Percentiles rank a stretch among this genome's conserved stretches.
Conservation (phyloP, 64 coral and sea anemone genomes). For the Actinia tenebrosa region DNA sequence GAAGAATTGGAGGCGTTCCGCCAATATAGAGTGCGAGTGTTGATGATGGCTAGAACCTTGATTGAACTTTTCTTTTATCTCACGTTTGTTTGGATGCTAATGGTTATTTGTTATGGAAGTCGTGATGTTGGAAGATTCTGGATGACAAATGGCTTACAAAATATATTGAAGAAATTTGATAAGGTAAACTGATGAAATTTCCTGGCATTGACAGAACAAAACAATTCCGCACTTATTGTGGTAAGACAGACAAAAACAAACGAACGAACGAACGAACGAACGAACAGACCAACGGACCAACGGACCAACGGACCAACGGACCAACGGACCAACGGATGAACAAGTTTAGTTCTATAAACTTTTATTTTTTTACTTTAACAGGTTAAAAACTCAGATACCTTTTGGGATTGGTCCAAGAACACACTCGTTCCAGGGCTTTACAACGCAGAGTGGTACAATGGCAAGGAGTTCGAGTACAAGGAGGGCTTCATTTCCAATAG, state of each 20-base stretch:
- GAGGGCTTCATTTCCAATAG: constrained; percentile 82
- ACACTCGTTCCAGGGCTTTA: constrained; percentile 67
- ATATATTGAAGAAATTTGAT: constrained; percentile 57
- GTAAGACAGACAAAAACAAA: neutral
- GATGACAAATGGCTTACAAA: constrained; percentile 64
- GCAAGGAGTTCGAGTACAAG: constrained; percentile 64
- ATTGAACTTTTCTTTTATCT: constrained; percentile 77
- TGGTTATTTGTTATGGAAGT: constrained; percentile 72
- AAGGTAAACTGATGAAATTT: constrained; percentile 40
- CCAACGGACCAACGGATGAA: no score
- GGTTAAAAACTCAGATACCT: constrained; percentile 35
- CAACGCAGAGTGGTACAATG: constrained; percentile 75
- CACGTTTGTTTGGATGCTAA: constrained; percentile 79
- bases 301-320: no score
- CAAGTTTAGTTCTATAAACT: no score
- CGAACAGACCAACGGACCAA: no score
- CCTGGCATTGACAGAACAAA: neutral
- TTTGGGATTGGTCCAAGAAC: constrained; percentile 65
- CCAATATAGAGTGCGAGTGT: constrained; percentile 67
- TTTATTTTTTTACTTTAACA: neutral
- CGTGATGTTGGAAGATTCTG: constrained; percentile 55
- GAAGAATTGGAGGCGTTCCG: constrained; percentile 64
- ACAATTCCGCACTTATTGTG: neutral
- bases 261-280: no score
- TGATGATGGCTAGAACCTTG: constrained; percentile 67